Percentiles rank a stretch among this genome's conserved stretches.
Conservation (phyloP, 2,888 invertebrate genomes). For the Drosophila lutescens region DNA sequence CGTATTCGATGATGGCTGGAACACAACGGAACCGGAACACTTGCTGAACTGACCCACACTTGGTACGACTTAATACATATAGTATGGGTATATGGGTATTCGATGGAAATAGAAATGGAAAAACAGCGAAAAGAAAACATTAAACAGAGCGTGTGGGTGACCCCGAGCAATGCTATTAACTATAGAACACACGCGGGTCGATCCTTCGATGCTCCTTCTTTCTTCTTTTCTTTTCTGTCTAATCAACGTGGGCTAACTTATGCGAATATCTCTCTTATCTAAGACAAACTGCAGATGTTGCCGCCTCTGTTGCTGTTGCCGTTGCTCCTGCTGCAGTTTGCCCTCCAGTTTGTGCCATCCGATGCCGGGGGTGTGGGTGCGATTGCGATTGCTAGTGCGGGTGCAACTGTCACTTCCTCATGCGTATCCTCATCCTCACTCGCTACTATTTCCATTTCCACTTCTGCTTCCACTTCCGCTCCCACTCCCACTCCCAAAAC, state of each 20-base stretch:
- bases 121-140: not conserved
- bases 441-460: not conserved
- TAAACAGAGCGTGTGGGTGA: not conserved
- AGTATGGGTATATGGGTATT: not conserved
- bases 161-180: constrained; percentile 3
- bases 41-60: not conserved
- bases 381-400: constrained; percentile 5
- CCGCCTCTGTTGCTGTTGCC: not conserved
- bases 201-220: not conserved
- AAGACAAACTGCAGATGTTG: constrained; percentile 18
- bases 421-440: not conserved
- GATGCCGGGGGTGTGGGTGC: constrained; percentile 10
- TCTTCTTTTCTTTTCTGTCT: not conserved
- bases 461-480: not conserved
- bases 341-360: constrained; percentile 16
- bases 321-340: not conserved
- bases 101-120: constrained; percentile 21
- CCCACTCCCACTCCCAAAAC: constrained; percentile 8
- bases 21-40: constrained; percentile 5
- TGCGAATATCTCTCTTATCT: constrained; percentile 2
- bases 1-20: constrained; percentile 18
- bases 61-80: not conserved
- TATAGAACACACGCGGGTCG: not conserved
- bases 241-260: constrained; percentile 7
- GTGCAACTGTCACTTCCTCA: not conserved